Percentiles rank a stretch among this genome's conserved stretches.
These are phyloP conservation scores for Lithophane semibrunnea DNA, from an alignment of 2,888 invertebrate genomes.

Conservation along the genomic window DNA sequence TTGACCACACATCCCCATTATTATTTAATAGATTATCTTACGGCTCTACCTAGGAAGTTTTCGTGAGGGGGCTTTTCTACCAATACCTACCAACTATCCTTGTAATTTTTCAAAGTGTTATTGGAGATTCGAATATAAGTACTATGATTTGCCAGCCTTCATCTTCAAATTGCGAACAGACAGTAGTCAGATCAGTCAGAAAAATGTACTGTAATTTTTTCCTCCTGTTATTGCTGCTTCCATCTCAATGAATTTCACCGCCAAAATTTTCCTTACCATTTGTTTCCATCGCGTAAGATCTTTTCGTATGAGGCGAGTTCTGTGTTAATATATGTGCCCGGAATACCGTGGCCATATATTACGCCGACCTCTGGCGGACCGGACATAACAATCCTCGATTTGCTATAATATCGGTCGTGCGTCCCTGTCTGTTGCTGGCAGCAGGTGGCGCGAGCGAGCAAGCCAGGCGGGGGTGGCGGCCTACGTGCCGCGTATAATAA, in stretches of 20 bases:
- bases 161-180: slow-evolving; percentile 41
- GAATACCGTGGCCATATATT: slow-evolving; percentile 91
- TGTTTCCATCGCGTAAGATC: slow-evolving; percentile 90
- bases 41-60: slow-evolving; percentile 12
- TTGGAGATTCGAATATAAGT: background rate
- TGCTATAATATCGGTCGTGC: slow-evolving; percentile 90
- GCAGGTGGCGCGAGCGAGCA: slow-evolving; percentile 80
- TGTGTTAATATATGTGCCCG: slow-evolving; percentile 91
- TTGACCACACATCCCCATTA: slow-evolving; percentile 74
- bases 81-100: background rate
- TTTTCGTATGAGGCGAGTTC: slow-evolving; percentile 90
- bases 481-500: slow-evolving; percentile 91
- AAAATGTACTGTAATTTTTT: slow-evolving; percentile 83
- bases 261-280: slow-evolving; percentile 90
- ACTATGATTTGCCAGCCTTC: background rate
- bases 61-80: slow-evolving; percentile 18
- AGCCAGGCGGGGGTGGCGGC: slow-evolving; percentile 84
- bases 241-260: slow-evolving; percentile 87
- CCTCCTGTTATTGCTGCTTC: slow-evolving; percentile 81
- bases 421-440: slow-evolving; percentile 82
- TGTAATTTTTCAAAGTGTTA: background rate
- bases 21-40: slow-evolving; percentile 62
- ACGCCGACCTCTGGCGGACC: slow-evolving; percentile 90
- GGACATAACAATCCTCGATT: slow-evolving; percentile 91
- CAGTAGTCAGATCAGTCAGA: slow-evolving; percentile 74